Conservation (phyloP, 2,888 invertebrate genomes). For the Melieria omissa region DNA sequence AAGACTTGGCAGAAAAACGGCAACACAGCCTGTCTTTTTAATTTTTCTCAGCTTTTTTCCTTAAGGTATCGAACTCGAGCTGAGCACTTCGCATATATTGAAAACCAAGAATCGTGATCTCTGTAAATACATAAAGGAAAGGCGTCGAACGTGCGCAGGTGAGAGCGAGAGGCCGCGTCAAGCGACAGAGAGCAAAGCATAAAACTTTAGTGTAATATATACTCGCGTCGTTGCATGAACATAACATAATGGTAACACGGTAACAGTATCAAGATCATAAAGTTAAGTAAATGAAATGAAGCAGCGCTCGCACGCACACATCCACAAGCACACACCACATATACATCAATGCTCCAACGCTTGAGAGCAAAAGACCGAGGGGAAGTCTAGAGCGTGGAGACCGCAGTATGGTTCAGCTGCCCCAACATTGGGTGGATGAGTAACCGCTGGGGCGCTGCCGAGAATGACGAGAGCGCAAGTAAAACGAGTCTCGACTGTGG, state of each 20-base stretch:
- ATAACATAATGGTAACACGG: constrained; percentile 11
- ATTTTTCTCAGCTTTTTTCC: neutral
- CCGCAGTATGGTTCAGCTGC: too few relatives aligned
- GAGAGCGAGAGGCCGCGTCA: neutral
- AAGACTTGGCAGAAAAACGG: constrained; percentile 19
- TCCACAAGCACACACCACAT: neutral
- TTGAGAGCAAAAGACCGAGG: too few relatives aligned
- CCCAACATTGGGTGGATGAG: too few relatives aligned
- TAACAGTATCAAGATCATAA: constrained; percentile 22
- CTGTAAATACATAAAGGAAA: constrained; percentile 1
- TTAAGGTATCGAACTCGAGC: neutral
- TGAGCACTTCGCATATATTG: constrained; percentile 18
- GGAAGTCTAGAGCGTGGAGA: too few relatives aligned
- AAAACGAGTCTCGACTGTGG: too few relatives aligned
- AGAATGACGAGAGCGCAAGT: too few relatives aligned
- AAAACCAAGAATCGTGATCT: constrained; percentile 21
- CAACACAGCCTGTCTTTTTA: constrained; percentile 17
- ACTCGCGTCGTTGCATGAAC: neutral
- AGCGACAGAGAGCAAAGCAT: neutral
- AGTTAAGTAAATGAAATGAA: constrained; percentile 10
- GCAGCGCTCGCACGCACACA: neutral
- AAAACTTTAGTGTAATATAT: neutral
- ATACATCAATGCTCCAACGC: neutral
- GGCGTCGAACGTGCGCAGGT: neutral
- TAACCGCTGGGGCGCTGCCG: too few relatives aligned